Conservation (phyloP, 92 coral and sea anemone genomes). For the Chrysogorgia sp. region DNA sequence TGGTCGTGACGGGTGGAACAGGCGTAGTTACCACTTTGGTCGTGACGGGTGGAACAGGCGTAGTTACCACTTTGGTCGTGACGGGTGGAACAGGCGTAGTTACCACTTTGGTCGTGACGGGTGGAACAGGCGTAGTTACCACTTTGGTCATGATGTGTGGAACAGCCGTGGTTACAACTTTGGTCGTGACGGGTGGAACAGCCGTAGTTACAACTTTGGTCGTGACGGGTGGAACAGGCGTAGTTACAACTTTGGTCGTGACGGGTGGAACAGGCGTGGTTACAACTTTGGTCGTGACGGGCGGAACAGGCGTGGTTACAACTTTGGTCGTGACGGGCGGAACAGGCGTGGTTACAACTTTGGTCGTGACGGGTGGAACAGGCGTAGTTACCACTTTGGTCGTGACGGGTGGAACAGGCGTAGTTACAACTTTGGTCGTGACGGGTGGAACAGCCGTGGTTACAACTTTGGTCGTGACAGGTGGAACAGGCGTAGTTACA, state of each 20-base stretch:
- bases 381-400: not conserved
- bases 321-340: constrained; percentile 13
- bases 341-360: not conserved
- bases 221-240: constrained; percentile 3
- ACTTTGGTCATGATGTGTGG: constrained; percentile 15
- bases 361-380: not conserved
- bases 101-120: constrained; percentile 17
- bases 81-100: constrained; percentile 5
- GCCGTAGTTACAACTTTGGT: constrained; percentile 5
- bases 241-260: not conserved
- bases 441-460: not conserved
- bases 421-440: not conserved
- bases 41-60: not conserved
- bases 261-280: constrained; percentile 5
- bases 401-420: not conserved
- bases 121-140: constrained; percentile 20
- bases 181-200: constrained; percentile 3
- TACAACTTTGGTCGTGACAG: not conserved
- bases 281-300: constrained; percentile 27
- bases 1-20: constrained; percentile 13
- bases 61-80: not conserved
- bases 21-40: not conserved
- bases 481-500: not conserved
- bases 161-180: not conserved
- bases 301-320: constrained; percentile 6